Evolutionary conservation across 2,888 invertebrate species (phyloP).

Genomic region (Azorinus chamasolen): DNA sequence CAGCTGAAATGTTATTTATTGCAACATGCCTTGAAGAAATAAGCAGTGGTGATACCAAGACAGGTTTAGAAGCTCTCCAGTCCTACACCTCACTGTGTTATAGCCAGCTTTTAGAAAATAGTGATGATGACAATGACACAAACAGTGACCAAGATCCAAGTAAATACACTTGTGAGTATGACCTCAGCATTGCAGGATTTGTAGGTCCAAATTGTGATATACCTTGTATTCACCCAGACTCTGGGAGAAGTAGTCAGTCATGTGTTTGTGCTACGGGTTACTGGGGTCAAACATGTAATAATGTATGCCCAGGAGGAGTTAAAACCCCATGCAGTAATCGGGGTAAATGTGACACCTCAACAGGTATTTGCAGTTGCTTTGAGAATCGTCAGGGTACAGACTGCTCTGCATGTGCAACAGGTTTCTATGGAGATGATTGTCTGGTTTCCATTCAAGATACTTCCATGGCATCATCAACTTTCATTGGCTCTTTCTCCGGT

Average conservation of each 20-base stretch:
- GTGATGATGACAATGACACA: background rate
- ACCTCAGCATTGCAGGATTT: slow-evolving; percentile 28
- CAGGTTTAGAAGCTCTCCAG: slow-evolving; percentile 4
- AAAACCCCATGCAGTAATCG: slow-evolving; percentile 62
- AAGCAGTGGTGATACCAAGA: slow-evolving; percentile 10
- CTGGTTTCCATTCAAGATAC: slow-evolving; percentile 43
- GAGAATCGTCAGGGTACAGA: slow-evolving; percentile 56
- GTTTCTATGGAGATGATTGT: slow-evolving; percentile 70
- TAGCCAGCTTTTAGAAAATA: slow-evolving; percentile 11
- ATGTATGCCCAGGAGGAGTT: slow-evolving; percentile 69
- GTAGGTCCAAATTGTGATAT: slow-evolving; percentile 54
- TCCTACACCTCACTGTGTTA: slow-evolving; percentile 23
- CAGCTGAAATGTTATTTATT: slow-evolving; percentile 5
- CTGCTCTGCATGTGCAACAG: slow-evolving; percentile 62
- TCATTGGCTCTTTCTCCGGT: slow-evolving; percentile 25
- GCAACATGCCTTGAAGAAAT: slow-evolving; percentile 26
- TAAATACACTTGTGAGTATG: slow-evolving; percentile 20
- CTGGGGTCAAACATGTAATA: slow-evolving; percentile 65
- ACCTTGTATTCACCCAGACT: slow-evolving; percentile 36
- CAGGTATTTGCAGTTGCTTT: slow-evolving; percentile 71
- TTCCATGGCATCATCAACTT: background rate
- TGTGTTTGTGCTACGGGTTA: slow-evolving; percentile 70
- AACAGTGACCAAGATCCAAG: slow-evolving; percentile 19
- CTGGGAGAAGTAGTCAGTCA: slow-evolving; percentile 9
- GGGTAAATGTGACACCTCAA: slow-evolving; percentile 62